Conservation (phyloP, 2,888 invertebrate genomes). For the Scelioninae gen. 2 region DNA sequence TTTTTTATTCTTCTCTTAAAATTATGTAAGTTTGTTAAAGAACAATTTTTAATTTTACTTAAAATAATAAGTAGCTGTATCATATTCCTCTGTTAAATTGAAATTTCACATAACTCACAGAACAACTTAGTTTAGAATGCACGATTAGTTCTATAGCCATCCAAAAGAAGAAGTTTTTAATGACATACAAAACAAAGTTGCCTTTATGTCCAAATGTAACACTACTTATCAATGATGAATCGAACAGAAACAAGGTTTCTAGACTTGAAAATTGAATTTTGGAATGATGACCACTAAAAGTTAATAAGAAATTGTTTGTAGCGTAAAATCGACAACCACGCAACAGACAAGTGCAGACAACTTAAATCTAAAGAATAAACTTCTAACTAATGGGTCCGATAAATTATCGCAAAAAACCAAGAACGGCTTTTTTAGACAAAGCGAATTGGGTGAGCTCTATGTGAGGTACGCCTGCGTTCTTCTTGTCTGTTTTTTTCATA, state of each 20-base stretch:
- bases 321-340: conserved; percentile 72
- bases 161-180: not conserved
- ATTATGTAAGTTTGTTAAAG: not conserved
- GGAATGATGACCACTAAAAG: conserved; percentile 39
- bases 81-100: not conserved
- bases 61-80: not conserved
- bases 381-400: conserved; percentile 72
- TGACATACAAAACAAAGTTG: too few relatives aligned
- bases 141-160: conserved; percentile 6
- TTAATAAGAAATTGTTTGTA: conserved; percentile 73
- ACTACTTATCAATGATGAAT: not conserved
- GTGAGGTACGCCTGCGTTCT: conserved; percentile 74
- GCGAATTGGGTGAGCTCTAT: conserved; percentile 75
- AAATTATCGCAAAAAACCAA: conserved; percentile 71
- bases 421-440: conserved; percentile 74
- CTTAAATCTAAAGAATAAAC: conserved; percentile 73
- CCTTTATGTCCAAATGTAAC: too few relatives aligned
- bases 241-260: conserved; percentile 14
- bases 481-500: conserved; percentile 64
- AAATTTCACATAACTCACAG: not conserved
- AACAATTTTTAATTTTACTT: too few relatives aligned
- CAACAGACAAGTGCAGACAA: conserved; percentile 71
- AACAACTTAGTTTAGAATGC: conserved; percentile 7
- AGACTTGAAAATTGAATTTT: conserved; percentile 2
- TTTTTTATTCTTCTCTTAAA: not conserved